Base-by-base conservation (phyloP, 2,888 invertebrate genomes). In the Serrognathus titanus region DNA sequence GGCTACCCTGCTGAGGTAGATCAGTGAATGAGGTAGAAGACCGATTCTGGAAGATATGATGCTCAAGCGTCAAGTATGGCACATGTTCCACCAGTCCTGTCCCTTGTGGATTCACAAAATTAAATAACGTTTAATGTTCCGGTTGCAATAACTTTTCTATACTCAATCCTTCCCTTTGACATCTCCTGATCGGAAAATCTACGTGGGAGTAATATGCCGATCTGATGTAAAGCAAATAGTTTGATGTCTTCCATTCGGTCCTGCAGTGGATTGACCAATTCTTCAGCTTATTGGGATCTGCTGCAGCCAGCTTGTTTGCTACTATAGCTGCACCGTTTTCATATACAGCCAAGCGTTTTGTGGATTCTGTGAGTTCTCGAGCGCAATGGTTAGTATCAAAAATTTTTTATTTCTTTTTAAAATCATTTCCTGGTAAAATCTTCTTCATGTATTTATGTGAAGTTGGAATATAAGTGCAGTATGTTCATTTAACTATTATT, bases 11-110 rank as follows among this genome's bases (percentile, higher is more conserved):
- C 67, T 65, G 67, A 55, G 68, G 69, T 69, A 69, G 68, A 67
- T 67, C 69, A 71, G 71, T 68, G 71, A 68, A 67, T 70, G 71
- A 67, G 67, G 67, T 66, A 74, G 75, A 69, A 66, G 70, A 75
- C 77, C 77, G 76, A 76, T 67, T 61, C 63, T 73, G 77, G 77
- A 75, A 75, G 77, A 74, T 76, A 58, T 48, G 57, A 53, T 53
- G 53, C 53, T 50, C 53, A 48, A 43, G 43, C 43, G 20, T 43
- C 24, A 31, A 31, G 24, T 66, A 72, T 74, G 73, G 75, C 73
- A 73, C 71, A 69, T 64, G 64, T 55, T 48, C 41, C 20, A 53
- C 36, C 48, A 54, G 45, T 54, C 54, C 54, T 45, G 40, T 54
- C 43, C 49, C n/a, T 12, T 12, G 12, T 40, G 20, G 20, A 43